Base-by-base conservation (phyloP, 2,888 invertebrate species). In the Pelosia muscerda region DNA sequence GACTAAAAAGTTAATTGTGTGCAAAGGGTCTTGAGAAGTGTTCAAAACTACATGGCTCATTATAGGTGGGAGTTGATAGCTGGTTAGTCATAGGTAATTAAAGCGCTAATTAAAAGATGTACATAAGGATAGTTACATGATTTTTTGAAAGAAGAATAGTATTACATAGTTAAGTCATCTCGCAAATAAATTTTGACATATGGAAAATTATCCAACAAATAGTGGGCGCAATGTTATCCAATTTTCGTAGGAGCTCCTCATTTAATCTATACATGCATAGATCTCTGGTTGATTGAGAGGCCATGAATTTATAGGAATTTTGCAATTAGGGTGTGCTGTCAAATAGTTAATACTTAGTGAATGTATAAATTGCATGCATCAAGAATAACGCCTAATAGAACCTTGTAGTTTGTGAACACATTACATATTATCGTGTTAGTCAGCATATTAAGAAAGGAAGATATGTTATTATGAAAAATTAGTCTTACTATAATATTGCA, bases 381-480 rank as follows among this genome's bases (percentile, higher is more conserved):
- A 26, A n/a, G 22, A 63, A 38, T n/a, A 3, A 49, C 38, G 23
- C 38, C 55, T n/a, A 63, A 23, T 56, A 63, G 55, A 56, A n/a
- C 26, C 15, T 38, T 54, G 54, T 26, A 63, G 56, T 68, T 64
- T n/a, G 58, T 64, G 42, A 65, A 54, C 54, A 15, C 64, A 59
- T 68, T 26, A 67, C 53, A 63, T 54, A 58, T 22, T n/a, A 55
- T 54, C 2, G 23, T 28, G 42, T 53, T 53, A 59, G 42, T 56
- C 59, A 57, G 28, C n/a, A 25, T 68, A 54, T 54, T 63, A 63
- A 23, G n/a, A 5, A 31, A 38, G 8, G 34, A 25, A 63, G 34
- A 25, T 34, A 56, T 38, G 34, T 25, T 38, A 63, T 22, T 72
- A 63, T 60, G 58, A 68, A 68, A 76, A 71, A 69, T 69, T 73